Percentiles rank a stretch among this genome's conserved stretches.
phyloP scores from a whole-genome alignment of 2,888 invertebrate species.

The Brachyptera risi region DNA sequence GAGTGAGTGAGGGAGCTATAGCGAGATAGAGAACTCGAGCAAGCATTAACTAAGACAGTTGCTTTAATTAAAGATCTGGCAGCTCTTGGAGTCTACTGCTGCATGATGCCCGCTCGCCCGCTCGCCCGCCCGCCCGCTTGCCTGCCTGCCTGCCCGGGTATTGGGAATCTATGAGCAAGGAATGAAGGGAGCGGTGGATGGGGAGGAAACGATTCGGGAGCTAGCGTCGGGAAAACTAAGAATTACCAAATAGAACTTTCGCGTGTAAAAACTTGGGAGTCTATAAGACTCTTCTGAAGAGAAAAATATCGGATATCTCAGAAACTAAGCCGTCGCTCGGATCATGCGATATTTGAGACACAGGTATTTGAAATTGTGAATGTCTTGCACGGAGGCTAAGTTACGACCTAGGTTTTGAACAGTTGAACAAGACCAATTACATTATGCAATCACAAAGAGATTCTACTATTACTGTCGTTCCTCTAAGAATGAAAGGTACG shows the following conservation, averaged over 20 bases:
- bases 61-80: constrained; percentile 31
- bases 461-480: too few species aligned
- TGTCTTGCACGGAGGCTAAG: background rate
- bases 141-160: too few species aligned
- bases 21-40: constrained; percentile 7
- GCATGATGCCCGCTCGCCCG: constrained; percentile 20
- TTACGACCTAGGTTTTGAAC: background rate
- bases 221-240: background rate
- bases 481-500: too few species aligned
- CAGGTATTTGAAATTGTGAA: background rate
- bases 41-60: constrained; percentile 31
- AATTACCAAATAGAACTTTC: constrained; percentile 18
- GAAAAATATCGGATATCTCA: background rate
- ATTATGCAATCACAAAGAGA: too few species aligned
- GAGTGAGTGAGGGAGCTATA: constrained; percentile 2
- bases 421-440: background rate
- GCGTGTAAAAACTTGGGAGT: constrained; percentile 20
- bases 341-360: constrained; percentile 4
- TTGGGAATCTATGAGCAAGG: too few species aligned
- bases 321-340: too few species aligned
- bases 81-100: constrained; percentile 10
- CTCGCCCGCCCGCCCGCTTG: too few species aligned
- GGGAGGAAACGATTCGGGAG: too few species aligned
- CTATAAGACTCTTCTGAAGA: constrained; percentile 18
- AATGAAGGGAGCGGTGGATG: constrained; percentile 3